These are phyloP conservation scores for Delia radicum DNA, from an alignment of 1,140 invertebrate species.

Conservation along the genomic window DNA sequence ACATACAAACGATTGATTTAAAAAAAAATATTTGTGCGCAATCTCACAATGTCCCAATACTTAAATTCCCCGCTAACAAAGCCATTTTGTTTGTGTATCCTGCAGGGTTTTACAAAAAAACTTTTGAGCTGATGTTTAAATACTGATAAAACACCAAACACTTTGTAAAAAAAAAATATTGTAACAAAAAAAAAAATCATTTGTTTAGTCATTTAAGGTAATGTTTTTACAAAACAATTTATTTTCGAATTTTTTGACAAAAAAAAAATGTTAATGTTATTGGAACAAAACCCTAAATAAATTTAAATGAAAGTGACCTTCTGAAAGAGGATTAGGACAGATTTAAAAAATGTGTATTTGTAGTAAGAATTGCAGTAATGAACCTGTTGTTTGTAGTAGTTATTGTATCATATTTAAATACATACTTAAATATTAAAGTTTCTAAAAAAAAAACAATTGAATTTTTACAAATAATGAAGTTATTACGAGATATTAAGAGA, in stretches of 20 bases:
- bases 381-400: neutral
- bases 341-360: neutral
- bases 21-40: conserved; percentile 5
- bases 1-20: neutral
- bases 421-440: neutral
- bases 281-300: neutral
- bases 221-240: neutral
- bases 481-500: neutral
- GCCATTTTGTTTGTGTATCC: neutral
- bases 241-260: neutral
- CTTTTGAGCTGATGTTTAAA: neutral
- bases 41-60: neutral
- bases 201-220: neutral
- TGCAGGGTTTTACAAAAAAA: conserved; percentile 16
- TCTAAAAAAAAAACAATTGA: neutral
- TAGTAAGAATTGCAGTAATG: too few relatives aligned
- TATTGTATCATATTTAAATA: neutral
- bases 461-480: neutral
- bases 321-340: neutral
- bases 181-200: neutral
- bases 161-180: neutral
- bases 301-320: neutral
- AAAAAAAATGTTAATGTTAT: neutral
- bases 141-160: conserved; percentile 6
- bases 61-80: neutral